A percentile compares a stretch with the other conserved stretches of the same genome.
These are phyloP conservation scores for Perdita meconis DNA, from an alignment of 2,888 invertebrate species.

Conservation along the genomic window DNA sequence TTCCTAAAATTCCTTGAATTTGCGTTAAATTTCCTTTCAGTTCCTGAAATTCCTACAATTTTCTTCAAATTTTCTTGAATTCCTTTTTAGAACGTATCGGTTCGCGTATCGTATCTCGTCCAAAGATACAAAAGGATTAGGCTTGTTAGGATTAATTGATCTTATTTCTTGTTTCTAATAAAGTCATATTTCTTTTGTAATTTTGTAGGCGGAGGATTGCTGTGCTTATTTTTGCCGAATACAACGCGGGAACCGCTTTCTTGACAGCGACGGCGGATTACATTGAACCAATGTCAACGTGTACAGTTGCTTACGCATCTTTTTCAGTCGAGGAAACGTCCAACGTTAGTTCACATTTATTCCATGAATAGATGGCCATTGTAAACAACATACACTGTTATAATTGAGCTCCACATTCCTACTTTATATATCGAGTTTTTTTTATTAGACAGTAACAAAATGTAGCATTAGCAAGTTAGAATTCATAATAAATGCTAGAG, in stretches of 20 bases:
- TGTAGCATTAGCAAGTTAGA: slow-evolving; percentile 41
- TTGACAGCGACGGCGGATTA: slow-evolving; percentile 79
- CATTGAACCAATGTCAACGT: slow-evolving; percentile 56
- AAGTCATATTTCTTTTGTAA: slow-evolving; percentile 23
- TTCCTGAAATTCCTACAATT: too few species aligned
- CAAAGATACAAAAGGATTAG: too few species aligned
- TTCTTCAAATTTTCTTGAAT: too few species aligned
- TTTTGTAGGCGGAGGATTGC: slow-evolving; percentile 91
- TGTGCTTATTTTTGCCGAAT: slow-evolving; percentile 95
- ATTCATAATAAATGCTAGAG: slow-evolving; percentile 20
- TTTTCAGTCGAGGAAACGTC: too few species aligned
- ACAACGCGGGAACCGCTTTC: slow-evolving; percentile 92
- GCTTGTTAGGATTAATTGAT: too few species aligned
- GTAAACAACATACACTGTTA: slow-evolving; percentile 5
- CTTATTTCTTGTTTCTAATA: too few species aligned
- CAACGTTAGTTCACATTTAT: slow-evolving; percentile 42
- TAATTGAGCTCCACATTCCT: slow-evolving; percentile 42
- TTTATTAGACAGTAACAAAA: slow-evolving; percentile 36
- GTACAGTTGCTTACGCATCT: slow-evolving; percentile 70
- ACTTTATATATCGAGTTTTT: slow-evolving; percentile 43
- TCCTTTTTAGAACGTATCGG: too few species aligned
- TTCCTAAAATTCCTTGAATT: too few species aligned
- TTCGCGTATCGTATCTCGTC: too few species aligned
- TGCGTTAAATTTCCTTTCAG: too few species aligned
- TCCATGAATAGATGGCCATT: slow-evolving; percentile 34